Evolutionary conservation across 1,140 invertebrate genomes (phyloP), one percentile per base, ranked within the genome.

Genomic region (Bombus huntii): DNA sequence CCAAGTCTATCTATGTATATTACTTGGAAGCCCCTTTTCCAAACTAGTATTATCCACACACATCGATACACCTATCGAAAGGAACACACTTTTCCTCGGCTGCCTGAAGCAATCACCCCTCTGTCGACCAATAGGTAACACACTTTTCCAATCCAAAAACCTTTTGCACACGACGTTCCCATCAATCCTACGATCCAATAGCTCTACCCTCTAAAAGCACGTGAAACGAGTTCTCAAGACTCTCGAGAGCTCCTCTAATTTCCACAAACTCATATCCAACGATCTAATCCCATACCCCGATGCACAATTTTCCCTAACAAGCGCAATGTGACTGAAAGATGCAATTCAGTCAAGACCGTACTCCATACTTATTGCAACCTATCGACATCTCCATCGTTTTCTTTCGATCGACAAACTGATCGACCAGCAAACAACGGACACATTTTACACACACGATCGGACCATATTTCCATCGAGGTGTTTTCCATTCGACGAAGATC

Each of bases 311-410:
- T 59, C 47, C 73, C 34, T 37, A 53, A 76, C 74, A 28, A 76
- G 74, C 74, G 59, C 47, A 39, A 76, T 53, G 53, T 25, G 9
- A 28, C 25, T 18, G 74, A 76, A 76, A 76, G n/a, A 76, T 76
- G 47, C 34, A 59, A 76, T 76, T 76, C 53, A 76, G 31, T 37
- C 47, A 28, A 13, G 34, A n/a, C 3, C 25, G 71, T 76, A n/a
- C 74, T 57, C 53, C 47, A n/a, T 28, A 37, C 47, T 76, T 59
- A 57, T 31, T 25, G 47, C 31, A 39, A 37, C 34, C 74, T 59
- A 76, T 22, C 47, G 9, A 28, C 47, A 37, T 47, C 31, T 25
- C 31, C 39, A 28, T 79, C 25, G n/a, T 47, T 65, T 47, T 25
- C 59, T 12, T 44, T 25, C 59, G 37, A 78, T 42, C 76, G 31